A percentile compares a stretch with the other conserved stretches of the same genome.
Evolutionary conservation across 2,113 vertebrate genomes (phyloP).

Genomic region (Rallus limicola): DNA sequence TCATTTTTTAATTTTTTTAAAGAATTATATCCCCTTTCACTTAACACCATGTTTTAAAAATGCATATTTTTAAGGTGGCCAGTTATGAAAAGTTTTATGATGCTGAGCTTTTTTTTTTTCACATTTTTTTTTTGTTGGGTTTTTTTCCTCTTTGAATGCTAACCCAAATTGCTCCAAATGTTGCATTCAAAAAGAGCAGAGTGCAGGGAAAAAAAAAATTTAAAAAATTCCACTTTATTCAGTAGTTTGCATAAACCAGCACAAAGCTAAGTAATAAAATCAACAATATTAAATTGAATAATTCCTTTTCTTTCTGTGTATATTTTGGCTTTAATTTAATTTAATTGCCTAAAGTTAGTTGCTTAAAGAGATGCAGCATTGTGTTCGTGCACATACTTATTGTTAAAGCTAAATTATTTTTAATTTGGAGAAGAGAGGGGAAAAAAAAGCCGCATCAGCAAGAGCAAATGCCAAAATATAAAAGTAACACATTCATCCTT

Average conservation of each 20-base stretch:
- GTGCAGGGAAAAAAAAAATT: constrained; percentile 16
- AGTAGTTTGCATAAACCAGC: constrained; percentile 73
- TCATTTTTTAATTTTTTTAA: constrained; percentile 13
- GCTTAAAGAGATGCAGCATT: constrained; percentile 81
- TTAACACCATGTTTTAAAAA: constrained; percentile 14
- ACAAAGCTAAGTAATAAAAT: constrained; percentile 81
- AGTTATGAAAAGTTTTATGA: constrained; percentile 69
- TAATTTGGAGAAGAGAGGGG: constrained; percentile 79
- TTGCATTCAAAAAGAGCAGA: constrained; percentile 24
- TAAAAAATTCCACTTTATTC: constrained; percentile 39
- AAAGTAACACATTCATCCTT: constrained; percentile 96
- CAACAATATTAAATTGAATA: constrained; percentile 83
- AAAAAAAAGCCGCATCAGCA: constrained; percentile 81
- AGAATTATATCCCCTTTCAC: background rate
- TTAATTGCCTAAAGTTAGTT: constrained; percentile 86
- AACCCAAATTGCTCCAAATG: constrained; percentile 56
- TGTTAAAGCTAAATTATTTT: constrained; percentile 88
- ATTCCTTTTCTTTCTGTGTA: constrained; percentile 78
- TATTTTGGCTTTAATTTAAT: constrained; percentile 85
- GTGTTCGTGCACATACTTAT: constrained; percentile 76
- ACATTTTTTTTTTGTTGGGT: background rate
- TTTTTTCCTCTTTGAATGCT: background rate
- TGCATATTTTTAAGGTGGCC: constrained; percentile 38
- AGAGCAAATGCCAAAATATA: constrained; percentile 88
- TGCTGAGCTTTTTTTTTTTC: constrained; percentile 3